Evolutionary conservation across 2,888 invertebrate species (phyloP), one percentile per base, ranked within the genome.

Genomic region (Tetragonisca angustula): DNA sequence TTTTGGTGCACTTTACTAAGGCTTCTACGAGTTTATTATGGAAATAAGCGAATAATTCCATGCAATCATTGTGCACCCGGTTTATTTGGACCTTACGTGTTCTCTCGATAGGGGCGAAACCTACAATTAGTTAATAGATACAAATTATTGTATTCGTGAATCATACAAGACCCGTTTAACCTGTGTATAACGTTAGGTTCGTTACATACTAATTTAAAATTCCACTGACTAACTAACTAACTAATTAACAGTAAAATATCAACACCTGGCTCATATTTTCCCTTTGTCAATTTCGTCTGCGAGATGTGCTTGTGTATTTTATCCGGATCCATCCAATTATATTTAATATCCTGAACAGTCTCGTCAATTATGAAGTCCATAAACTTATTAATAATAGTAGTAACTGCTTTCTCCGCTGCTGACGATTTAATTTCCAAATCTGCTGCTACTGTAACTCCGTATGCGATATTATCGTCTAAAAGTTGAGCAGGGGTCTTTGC

Each of bases 41-140:
- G 91, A 97, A 98, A 93, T 96, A 97, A 0, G 97, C 96, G 93
- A 97, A 98, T 71, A 98, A 95, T 92, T 98, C 98, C 93, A 97
- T 97, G 90, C 97, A 97, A 92, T 98, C 97, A 73, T 96, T 96
- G 68, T 97, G 96, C 5, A 97, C 95, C 61, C 95, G 95, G 74
- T 92, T 91, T 49, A 97, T 91, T 82, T 97, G 97, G 88, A 96
- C 95, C 59, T 94, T 94, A 49, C 95, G 95, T 13, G 96, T 95
- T 90, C 95, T 95, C 86, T 97, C 96, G 71, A 97, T 95, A 90
- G 96, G 96, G 89, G 95, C 94, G 89, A 97, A 97, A 50, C 96
- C 97, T 96, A 83, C n/a, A 81, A 79, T 61, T 64, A 36, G 11
- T 50, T 27, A 62, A 36, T 61, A 27, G 2, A 36, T 24, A 32